Evolutionary conservation across 2,888 invertebrate genomes (phyloP).

Genomic region (Lasioglossum villosulum): DNA sequence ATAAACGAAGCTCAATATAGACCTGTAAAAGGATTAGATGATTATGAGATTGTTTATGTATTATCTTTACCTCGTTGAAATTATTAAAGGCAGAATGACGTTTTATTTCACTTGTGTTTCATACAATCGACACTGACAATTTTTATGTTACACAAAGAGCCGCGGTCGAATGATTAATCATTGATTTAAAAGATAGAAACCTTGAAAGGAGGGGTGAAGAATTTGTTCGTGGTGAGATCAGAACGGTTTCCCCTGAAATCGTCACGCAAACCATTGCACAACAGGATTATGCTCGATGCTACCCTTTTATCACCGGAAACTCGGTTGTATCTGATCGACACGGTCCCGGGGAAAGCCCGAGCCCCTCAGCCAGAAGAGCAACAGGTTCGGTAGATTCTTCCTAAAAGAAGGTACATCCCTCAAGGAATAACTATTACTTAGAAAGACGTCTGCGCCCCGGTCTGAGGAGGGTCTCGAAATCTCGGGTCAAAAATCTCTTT

Average conservation of each 20-base stretch:
- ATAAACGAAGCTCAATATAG: too few species aligned
- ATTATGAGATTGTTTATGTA: too few species aligned
- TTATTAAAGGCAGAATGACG: too few species aligned
- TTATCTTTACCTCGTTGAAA: too few species aligned
- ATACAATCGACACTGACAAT: too few species aligned
- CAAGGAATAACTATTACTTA: slow-evolving; percentile 28
- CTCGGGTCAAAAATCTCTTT: slow-evolving; percentile 22
- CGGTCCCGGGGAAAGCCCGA: slow-evolving; percentile 15
- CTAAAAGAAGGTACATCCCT: slow-evolving; percentile 42
- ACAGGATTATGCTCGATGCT: background rate
- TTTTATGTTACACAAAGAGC: too few species aligned
- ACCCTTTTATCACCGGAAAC: slow-evolving; percentile 13
- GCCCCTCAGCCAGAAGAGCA: slow-evolving; percentile 54
- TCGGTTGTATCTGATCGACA: slow-evolving; percentile 17
- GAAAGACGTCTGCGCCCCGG: slow-evolving; percentile 15
- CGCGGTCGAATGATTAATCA: background rate
- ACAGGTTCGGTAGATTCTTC: slow-evolving; percentile 59
- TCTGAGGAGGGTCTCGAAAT: slow-evolving; percentile 15
- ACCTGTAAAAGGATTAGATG: too few species aligned
- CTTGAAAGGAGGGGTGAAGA: background rate
- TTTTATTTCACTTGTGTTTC: too few species aligned
- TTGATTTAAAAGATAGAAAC: too few species aligned
- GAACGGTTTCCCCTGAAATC: background rate
- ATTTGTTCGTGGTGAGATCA: background rate
- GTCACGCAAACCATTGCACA: background rate